Conservation (phyloP, 1,140 invertebrate species). For the Caenorhabditis elegans region DNA sequence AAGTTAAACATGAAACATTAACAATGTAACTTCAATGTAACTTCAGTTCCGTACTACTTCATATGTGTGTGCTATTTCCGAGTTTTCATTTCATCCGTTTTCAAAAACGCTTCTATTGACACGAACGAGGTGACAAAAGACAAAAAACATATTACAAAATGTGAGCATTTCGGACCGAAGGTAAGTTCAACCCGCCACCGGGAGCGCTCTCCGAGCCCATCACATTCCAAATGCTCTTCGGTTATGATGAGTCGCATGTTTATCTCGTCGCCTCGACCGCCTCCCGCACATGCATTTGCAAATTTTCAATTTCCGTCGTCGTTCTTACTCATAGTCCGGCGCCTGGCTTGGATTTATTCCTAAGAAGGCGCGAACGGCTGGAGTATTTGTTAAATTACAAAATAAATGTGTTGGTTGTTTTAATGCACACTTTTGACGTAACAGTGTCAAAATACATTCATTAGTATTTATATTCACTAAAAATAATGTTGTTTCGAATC, state of each 20-base stretch:
- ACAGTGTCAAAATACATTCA: too few species aligned
- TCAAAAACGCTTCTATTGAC: background rate
- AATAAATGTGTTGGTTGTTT: background rate
- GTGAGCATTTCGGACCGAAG: background rate
- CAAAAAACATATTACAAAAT: background rate
- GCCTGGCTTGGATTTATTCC: background rate
- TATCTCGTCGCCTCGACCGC: background rate
- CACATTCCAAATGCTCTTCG: background rate
- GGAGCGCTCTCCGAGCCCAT: background rate
- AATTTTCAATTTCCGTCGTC: background rate
- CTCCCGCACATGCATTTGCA: background rate
- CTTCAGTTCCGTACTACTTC: too few species aligned
- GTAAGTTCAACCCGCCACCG: background rate
- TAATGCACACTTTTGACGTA: background rate
- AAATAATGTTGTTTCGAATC: too few species aligned
- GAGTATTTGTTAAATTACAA: background rate
- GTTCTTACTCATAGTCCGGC: background rate
- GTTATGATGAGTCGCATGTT: slow-evolving; percentile 11
- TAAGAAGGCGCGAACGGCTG: background rate
- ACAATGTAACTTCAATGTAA: too few species aligned
- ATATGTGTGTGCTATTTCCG: background rate
- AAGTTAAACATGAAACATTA: too few species aligned
- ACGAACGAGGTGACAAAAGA: background rate
- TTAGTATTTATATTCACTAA: too few species aligned
- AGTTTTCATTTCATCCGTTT: background rate